A percentile compares a stretch with the other conserved stretches of the same genome.
Evolutionary conservation across 2,888 invertebrate genomes (phyloP).

Genomic region (Eupithecia pulchellata): DNA sequence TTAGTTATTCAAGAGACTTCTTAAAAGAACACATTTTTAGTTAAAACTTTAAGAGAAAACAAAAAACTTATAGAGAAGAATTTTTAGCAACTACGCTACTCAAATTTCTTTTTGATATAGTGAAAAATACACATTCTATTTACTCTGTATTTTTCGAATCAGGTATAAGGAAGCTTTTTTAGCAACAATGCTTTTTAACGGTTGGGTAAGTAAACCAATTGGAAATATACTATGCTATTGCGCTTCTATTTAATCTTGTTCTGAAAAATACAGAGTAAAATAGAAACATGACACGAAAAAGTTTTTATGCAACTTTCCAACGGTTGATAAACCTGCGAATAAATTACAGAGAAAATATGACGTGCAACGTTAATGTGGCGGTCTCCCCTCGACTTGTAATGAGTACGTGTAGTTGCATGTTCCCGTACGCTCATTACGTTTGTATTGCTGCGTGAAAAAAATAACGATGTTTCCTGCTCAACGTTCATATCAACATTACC

Average conservation of each 20-base stretch:
- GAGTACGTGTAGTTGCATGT: constrained; percentile 54
- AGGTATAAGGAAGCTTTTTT: neutral
- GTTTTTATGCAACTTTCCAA: constrained; percentile 10
- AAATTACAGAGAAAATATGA: constrained; percentile 48
- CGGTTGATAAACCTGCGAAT: constrained; percentile 25
- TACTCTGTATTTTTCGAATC: no score
- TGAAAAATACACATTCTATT: no score
- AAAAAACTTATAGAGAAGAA: constrained; percentile 9
- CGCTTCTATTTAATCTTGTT: neutral
- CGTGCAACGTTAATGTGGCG: constrained; percentile 50
- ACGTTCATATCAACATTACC: constrained; percentile 16
- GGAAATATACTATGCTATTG: neutral
- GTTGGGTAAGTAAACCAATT: neutral
- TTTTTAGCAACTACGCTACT: neutral
- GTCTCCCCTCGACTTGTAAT: constrained; percentile 48
- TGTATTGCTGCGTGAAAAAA: constrained; percentile 55
- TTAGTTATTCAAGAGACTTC: constrained; percentile 39
- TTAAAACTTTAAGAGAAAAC: constrained; percentile 21
- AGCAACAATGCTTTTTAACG: neutral
- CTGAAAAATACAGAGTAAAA: neutral
- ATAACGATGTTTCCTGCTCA: constrained; percentile 54
- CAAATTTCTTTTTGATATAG: no score
- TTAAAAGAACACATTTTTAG: constrained; percentile 22
- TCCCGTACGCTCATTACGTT: constrained; percentile 55
- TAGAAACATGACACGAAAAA: neutral